phyloP scores from a whole-genome alignment of 2,888 invertebrate species.

The Taphrorychus bicolor region DNA sequence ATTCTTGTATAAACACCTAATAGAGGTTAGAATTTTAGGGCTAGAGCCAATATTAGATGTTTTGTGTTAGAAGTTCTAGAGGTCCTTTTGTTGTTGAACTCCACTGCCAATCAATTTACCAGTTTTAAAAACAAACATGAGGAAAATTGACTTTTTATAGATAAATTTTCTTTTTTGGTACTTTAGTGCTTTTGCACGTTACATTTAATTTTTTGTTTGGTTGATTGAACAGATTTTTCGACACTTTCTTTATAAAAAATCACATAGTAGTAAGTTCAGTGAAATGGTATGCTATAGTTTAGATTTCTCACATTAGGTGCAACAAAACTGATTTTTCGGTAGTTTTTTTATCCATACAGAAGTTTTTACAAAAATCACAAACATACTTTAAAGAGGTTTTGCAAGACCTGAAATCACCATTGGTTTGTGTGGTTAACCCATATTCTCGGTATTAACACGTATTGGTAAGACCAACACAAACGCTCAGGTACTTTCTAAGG shows the following conservation, averaged over 20 bases:
- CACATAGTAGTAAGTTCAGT: no score
- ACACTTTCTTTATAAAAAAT: no score
- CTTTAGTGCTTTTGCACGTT: no score
- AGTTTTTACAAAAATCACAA: constrained; percentile 1
- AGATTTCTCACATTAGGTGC: background rate
- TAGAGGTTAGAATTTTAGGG: constrained; percentile 3
- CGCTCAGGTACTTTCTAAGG: background rate
- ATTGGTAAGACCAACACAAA: constrained; percentile 9
- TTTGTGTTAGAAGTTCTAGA: constrained; percentile 3
- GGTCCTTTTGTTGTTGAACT: background rate
- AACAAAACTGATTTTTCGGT: constrained; percentile 2
- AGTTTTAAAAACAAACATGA: no score
- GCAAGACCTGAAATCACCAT: background rate
- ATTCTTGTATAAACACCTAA: background rate
- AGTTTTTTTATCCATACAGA: background rate
- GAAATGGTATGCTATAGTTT: background rate
- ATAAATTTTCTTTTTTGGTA: no score
- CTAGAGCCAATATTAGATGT: constrained; percentile 3
- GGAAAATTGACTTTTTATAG: no score
- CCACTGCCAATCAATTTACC: background rate
- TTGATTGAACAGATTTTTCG: no score
- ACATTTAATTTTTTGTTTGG: no score
- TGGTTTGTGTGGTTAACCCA: no score
- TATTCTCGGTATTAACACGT: background rate
- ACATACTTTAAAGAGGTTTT: background rate